Base-by-base conservation (phyloP, 2,888 invertebrate genomes). In the Blomia tropicalis region DNA sequence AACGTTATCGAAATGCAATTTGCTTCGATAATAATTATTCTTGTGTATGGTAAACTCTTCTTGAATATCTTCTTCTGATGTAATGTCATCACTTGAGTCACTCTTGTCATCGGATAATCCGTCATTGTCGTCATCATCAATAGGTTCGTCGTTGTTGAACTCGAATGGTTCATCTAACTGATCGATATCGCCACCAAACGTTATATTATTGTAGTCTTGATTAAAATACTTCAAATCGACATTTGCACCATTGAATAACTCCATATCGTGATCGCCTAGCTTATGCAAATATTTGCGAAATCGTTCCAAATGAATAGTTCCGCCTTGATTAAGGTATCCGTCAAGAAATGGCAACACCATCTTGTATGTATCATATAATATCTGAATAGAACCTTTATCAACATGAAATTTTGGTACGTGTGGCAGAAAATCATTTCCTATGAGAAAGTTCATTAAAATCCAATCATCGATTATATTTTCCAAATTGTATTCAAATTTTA, bases 341-440 rank as follows among this genome's bases (percentile, higher is more conserved):
- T 84, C 85, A 67, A 95, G 78, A 41, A 81, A 81, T 1, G 91
- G 91, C 69, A 93, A 77, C 41, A 91, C 82, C 56, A 82, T 80
- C 76, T 84, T 91, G 74, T 98, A 95, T 0, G 84, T 84, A 70
- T 81, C 80, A 75, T 91, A 95, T 43, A 98, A 77, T 66, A 86
- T 72, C 0, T 91, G 87, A 66, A 96, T 75, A 17, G 91, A 90
- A 70, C 90, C 89, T 71, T 86, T 84, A 68, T 82, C 82, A 68
- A 98, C 96, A 74, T 96, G 91, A 73, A 98, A 80, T 74, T 91
- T 84, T 2, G 96, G 96, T 67, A 96, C 78, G 77, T 93, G 83
- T 0, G 96, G 96, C 70, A 98, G 87, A 75, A 98, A 98, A 75
- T 98, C 96, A 72, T 98, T 98, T 66, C 96, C 96, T 14, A 96